Evolutionary conservation across 53 echinoderm and acorn worm species (phyloP), one percentile per base, ranked within the genome.

Genomic region (Holothuria scabra): DNA sequence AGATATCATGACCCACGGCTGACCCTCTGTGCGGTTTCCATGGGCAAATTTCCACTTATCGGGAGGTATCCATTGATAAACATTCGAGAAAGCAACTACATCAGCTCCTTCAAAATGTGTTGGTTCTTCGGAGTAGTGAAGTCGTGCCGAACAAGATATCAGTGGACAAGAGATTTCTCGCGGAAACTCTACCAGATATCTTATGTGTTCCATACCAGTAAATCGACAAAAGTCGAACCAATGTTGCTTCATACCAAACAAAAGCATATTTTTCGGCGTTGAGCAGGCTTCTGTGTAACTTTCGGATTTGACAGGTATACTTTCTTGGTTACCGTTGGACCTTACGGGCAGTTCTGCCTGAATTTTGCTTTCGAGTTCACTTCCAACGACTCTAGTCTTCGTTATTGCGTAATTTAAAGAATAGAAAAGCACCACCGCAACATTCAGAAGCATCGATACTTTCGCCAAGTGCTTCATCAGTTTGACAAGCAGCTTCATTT

Each of bases 201-300:
- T 25, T 2, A 78, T 49, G 25, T 58, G 78, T 78, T 56, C 57
- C 56, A 78, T 56, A 18, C 78, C 78, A 8, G 52, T 31, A 30
- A 78, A 78, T 57, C 56, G 29, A 28, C 78, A 78, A 58, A 78
- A 78, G 16, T 57, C 26, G 31, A 56, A 25, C 78, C 78, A 78
- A 1, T 78, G 78, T 57, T 57, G 78, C 52, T 78, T 78, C 78
- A 78, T 78, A 18, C 78, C 78, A 33, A 78, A 78, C 59, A 78
- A 21, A 19, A 78, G 52, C 8, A 78, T 30, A 5, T 78, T 78
- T 32, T 78, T 78, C 25, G 76, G 38, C 28, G 34, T 12, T 26
- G 28, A 0, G 28, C 78, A 78, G 28, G 49, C 30, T 58, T 78
- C 78, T 57, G 28, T 78, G 52, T 56, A 57, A 28, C 55, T 78